phyloP scores from a whole-genome alignment of 2,113 vertebrate genomes.

The Hydropotes inermis region DNA sequence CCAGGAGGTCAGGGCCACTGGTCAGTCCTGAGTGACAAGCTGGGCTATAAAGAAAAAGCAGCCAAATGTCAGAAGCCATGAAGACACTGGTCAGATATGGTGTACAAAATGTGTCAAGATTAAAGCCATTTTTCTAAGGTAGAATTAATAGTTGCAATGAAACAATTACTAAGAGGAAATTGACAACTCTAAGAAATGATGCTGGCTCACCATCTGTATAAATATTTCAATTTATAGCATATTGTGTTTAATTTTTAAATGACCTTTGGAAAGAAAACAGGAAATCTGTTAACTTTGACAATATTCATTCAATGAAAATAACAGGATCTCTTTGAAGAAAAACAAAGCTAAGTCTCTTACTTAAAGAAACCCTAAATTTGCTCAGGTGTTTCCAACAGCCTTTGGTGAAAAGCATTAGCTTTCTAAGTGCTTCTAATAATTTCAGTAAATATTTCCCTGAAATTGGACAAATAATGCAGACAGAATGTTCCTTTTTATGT shows the following conservation, averaged over 20 bases:
- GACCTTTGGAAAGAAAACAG: neutral
- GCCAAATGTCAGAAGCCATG: neutral
- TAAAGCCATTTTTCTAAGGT: neutral
- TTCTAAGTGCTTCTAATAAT: neutral
- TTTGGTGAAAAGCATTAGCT: neutral
- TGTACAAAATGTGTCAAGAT: neutral
- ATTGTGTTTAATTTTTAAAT: conserved; percentile 16
- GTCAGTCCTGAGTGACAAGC: neutral
- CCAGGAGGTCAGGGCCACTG: neutral
- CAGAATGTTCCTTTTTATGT: neutral
- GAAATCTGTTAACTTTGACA: neutral
- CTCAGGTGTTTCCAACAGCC: neutral
- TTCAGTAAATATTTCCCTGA: neutral
- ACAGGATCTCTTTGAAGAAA: conserved; percentile 26
- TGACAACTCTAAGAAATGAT: neutral
- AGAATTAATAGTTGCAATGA: neutral
- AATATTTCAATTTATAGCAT: neutral
- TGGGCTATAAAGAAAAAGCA: neutral
- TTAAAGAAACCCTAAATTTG: neutral
- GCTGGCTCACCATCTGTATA: neutral
- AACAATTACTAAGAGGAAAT: neutral
- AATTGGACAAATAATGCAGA: neutral
- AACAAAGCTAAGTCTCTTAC: neutral
- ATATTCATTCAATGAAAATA: neutral
- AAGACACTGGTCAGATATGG: neutral